These are phyloP conservation scores for Koerneria pararmatus DNA, from an alignment of 2,888 invertebrate genomes.

Conservation along the genomic window DNA sequence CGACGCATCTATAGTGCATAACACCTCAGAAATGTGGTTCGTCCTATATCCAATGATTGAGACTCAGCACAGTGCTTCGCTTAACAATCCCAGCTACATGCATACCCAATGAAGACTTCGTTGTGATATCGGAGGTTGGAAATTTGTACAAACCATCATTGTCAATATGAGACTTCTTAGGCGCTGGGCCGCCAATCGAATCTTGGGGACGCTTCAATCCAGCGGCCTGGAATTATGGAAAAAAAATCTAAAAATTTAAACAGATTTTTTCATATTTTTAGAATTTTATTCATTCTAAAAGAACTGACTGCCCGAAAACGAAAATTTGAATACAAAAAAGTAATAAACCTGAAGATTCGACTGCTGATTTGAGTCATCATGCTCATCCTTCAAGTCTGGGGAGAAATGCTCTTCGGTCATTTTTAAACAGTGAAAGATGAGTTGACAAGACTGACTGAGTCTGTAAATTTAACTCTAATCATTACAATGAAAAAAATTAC, in stretches of 20 bases:
- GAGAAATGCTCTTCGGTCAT: constrained; percentile 22
- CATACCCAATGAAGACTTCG: neutral
- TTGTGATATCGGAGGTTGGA: neutral
- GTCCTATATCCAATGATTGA: too few relatives aligned
- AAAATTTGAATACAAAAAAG: neutral
- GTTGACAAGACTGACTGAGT: too few relatives aligned
- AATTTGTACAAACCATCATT: constrained; percentile 31
- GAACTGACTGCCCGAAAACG: neutral
- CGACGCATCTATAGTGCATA: too few relatives aligned
- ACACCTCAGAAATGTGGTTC: too few relatives aligned
- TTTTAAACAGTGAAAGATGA: too few relatives aligned
- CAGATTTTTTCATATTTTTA: too few relatives aligned
- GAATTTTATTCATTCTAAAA: neutral
- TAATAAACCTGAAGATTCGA: constrained; percentile 10
- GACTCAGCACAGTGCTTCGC: too few relatives aligned
- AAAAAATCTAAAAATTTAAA: neutral
- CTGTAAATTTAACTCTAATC: too few relatives aligned
- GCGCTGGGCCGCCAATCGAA: constrained; percentile 47
- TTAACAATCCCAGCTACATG: neutral
- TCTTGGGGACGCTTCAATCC: constrained; percentile 47
- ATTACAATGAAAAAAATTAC: too few relatives aligned
- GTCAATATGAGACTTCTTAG: constrained; percentile 49
- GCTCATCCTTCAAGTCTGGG: constrained; percentile 16
- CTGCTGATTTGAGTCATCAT: constrained; percentile 16
- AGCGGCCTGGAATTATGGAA: constrained; percentile 16